Percentiles rank a stretch among this genome's conserved stretches.
Conservation (phyloP, 2,113 vertebrate genomes). For the Nibea albiflora region DNA sequence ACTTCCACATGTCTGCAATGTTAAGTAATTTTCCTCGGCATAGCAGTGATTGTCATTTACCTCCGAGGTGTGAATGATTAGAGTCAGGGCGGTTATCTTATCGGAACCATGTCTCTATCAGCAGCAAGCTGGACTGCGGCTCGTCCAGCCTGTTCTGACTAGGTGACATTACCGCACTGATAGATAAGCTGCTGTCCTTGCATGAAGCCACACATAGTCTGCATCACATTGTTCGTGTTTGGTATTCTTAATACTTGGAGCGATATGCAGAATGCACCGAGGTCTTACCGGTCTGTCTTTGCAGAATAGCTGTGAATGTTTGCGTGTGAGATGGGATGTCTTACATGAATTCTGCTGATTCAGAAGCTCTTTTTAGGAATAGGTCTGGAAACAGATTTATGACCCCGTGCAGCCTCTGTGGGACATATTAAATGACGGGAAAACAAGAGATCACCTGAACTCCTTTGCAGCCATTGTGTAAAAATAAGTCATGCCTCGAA, state of each 20-base stretch:
- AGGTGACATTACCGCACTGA: neutral
- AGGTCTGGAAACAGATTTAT: constrained; percentile 24
- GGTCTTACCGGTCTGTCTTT: neutral
- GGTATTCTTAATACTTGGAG: neutral
- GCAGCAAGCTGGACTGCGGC: neutral
- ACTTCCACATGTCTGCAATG: constrained; percentile 38
- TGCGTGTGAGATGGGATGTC: neutral
- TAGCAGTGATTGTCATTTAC: constrained; percentile 4
- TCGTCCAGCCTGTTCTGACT: constrained; percentile 9
- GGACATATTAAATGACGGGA: neutral
- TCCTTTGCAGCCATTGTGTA: neutral
- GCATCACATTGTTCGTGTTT: neutral
- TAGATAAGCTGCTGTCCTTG: neutral
- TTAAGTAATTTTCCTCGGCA: constrained; percentile 57
- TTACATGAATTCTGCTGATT: constrained; percentile 20
- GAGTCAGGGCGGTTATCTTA: constrained; percentile 57
- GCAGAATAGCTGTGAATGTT: neutral
- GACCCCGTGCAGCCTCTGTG: neutral
- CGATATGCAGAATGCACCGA: too few relatives aligned
- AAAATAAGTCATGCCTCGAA: neutral
- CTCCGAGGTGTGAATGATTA: constrained; percentile 50
- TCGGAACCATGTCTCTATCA: constrained; percentile 35
- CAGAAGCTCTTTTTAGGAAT: neutral
- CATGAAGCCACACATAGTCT: neutral
- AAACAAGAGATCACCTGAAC: neutral